Percentiles rank a stretch among this genome's conserved stretches.
Conservation (phyloP, 2,113 vertebrate genomes). For the Oryzias woworae region DNA sequence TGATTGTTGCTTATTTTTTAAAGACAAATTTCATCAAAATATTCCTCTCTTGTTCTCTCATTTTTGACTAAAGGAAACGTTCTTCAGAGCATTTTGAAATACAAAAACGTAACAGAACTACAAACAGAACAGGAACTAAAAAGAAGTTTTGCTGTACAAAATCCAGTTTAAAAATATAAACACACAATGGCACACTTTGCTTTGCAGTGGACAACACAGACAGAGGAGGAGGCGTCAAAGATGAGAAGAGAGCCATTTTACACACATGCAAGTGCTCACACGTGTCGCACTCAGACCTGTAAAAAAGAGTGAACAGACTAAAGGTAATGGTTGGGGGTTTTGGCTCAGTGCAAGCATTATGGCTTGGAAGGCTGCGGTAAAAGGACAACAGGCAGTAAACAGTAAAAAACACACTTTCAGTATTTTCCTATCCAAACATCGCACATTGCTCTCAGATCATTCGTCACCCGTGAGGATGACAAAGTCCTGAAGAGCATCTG, state of each 20-base stretch:
- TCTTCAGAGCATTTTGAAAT: slow-evolving; percentile 32
- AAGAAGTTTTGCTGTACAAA: slow-evolving; percentile 74
- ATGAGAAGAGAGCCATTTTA: slow-evolving; percentile 26
- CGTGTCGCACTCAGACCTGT: slow-evolving; percentile 28
- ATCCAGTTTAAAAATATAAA: slow-evolving; percentile 72
- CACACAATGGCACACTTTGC: slow-evolving; percentile 54
- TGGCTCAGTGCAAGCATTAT: slow-evolving; percentile 59
- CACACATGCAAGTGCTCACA: slow-evolving; percentile 16
- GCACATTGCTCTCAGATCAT: slow-evolving; percentile 19
- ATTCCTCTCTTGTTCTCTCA: background rate
- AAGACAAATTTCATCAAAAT: background rate
- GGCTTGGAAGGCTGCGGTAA: slow-evolving; percentile 39
- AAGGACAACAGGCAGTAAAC: slow-evolving; percentile 50
- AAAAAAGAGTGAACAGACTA: slow-evolving; percentile 41
- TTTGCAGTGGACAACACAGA: slow-evolving; percentile 46
- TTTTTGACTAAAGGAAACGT: background rate
- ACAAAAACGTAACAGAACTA: slow-evolving; percentile 45
- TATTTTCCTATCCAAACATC: slow-evolving; percentile 28
- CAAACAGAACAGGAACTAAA: slow-evolving; percentile 60
- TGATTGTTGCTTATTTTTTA: slow-evolving; percentile 1
- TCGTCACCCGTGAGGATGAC: slow-evolving; percentile 33
- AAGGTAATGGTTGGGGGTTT: slow-evolving; percentile 33
- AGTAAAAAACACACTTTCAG: slow-evolving; percentile 50
- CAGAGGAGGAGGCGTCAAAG: slow-evolving; percentile 24
- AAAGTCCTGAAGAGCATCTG: slow-evolving; percentile 19